Percentiles rank a stretch among this genome's conserved stretches.
Conservation (phyloP, 2,888 invertebrate species). For the Aricia artaxerxes region DNA sequence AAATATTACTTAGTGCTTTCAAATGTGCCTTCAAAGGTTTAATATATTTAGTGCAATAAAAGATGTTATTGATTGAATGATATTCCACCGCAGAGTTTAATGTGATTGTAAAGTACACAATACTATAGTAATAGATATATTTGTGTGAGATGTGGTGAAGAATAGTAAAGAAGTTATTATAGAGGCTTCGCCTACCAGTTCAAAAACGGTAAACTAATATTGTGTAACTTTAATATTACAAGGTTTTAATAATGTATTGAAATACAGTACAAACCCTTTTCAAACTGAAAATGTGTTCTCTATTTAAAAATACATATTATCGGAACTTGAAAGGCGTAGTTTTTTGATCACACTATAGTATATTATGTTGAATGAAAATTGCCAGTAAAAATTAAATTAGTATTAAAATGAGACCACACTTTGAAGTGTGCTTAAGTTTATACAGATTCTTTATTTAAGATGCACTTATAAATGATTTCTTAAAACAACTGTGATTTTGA, state of each 20-base stretch:
- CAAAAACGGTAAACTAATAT: not conserved
- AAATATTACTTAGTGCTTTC: constrained; percentile 56
- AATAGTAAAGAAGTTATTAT: not conserved
- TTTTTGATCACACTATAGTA: not conserved
- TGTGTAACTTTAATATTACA: not conserved
- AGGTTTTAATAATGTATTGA: not conserved
- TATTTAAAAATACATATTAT: not conserved
- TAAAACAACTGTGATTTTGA: constrained; percentile 41
- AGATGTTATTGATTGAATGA: constrained; percentile 41
- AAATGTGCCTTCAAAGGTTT: constrained; percentile 66
- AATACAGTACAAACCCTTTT: constrained; percentile 13
- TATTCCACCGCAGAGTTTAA: constrained; percentile 43
- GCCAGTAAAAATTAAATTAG: not conserved
- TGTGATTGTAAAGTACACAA: constrained; percentile 46
- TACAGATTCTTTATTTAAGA: constrained; percentile 7
- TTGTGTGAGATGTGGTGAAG: constrained; percentile 34
- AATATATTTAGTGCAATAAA: constrained; percentile 57
- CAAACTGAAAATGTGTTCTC: not conserved
- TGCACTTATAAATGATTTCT: constrained; percentile 23
- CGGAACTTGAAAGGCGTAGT: not conserved
- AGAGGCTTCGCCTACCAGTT: constrained; percentile 25
- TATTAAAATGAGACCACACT: not conserved
- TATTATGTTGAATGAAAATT: not conserved
- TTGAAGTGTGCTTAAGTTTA: not conserved
- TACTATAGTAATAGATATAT: constrained; percentile 54